Base-by-base conservation (phyloP, 2,113 vertebrate genomes). In the Pavo muticus region DNA sequence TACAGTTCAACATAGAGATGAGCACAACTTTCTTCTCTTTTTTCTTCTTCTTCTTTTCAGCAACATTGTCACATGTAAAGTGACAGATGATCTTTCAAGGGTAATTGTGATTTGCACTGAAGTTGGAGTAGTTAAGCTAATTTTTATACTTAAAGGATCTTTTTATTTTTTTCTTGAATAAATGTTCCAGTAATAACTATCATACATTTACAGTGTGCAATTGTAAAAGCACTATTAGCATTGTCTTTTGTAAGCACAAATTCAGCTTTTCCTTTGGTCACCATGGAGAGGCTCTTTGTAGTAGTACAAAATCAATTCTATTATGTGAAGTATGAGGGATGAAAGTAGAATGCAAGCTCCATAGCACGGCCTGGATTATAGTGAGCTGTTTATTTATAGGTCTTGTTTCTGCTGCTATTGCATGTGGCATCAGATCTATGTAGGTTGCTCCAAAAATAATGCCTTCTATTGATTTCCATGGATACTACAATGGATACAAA, bases 181-280 rank as follows among this genome's bases (percentile, higher is more conserved):
- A 91, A 57, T 61, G 48, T 57, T 82, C 30, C 25, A 75, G 23
- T 78, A 82, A 87, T 48, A 13, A 75, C 17, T 75, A 30, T 9
- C 48, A 39, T 45, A 30, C 6, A 48, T 84, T 89, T 92, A 60
- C 48, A 50, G 3, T 14, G 12, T 69, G 14, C 39, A 82, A 74
- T 47, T 78, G 52, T 72, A 87, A 72, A 2, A 61, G 3, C 23
- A 50, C 6, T 88, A 45, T 18, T 70, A 59, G 19, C 0, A 2
- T 52, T 88, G 11, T 61, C 27, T 91, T 86, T 84, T 72, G 25
- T 65, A 78, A 82, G 59, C 10, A 70, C 30, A 88, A 88, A 82
- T 91, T 87, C 67, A 84, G 9, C 35, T 63, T 78, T 44, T 60
- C 30, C 7, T 94, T 75, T 81, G 52, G 72, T 94, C 86, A 84